These are phyloP conservation scores for Drosophila littoralis DNA, from an alignment of 1,140 invertebrate species.

Conservation along the genomic window DNA sequence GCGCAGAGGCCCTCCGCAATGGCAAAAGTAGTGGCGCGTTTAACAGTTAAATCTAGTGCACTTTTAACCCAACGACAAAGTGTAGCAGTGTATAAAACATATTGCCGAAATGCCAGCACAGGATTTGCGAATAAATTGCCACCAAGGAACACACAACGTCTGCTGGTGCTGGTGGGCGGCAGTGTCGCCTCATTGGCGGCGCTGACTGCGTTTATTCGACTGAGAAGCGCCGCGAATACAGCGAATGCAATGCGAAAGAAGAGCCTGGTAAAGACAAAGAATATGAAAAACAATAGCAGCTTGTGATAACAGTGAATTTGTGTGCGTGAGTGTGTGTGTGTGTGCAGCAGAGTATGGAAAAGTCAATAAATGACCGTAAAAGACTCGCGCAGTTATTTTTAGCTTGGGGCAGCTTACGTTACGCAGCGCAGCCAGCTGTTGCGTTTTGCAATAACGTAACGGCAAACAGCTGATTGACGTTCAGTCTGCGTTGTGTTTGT, in stretches of 20 bases:
- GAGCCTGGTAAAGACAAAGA: conserved; percentile 55
- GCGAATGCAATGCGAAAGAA: conserved; percentile 64
- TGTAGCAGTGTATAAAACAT: conserved; percentile 32
- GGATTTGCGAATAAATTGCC: conserved; percentile 21
- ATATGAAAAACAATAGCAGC: conserved; percentile 1
- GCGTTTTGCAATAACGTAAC: conserved; percentile 27
- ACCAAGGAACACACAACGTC: conserved; percentile 21
- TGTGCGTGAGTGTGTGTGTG: conserved; percentile 11
- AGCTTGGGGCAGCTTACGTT: conserved; percentile 71
- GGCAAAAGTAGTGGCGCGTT: conserved; percentile 58
- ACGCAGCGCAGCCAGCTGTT: conserved; percentile 7
- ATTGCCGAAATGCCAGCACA: conserved; percentile 31
- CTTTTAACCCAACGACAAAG: conserved; percentile 35
- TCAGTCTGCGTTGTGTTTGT: conserved; percentile 43
- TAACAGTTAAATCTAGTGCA: conserved; percentile 54
- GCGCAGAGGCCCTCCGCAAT: conserved; percentile 38
- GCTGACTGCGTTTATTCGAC: conserved; percentile 55
- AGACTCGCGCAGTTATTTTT: conserved; percentile 80
- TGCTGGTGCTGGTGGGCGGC: conserved; percentile 53
- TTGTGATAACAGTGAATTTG: background rate
- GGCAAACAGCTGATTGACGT: conserved; percentile 50
- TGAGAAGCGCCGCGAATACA: conserved; percentile 48
- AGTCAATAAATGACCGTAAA: conserved; percentile 72
- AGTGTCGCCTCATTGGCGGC: conserved; percentile 56
- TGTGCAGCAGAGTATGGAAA: conserved; percentile 35